Evolutionary conservation across 2,113 vertebrate genomes (phyloP).

Genomic region (Piliocolobus tephrosceles): DNA sequence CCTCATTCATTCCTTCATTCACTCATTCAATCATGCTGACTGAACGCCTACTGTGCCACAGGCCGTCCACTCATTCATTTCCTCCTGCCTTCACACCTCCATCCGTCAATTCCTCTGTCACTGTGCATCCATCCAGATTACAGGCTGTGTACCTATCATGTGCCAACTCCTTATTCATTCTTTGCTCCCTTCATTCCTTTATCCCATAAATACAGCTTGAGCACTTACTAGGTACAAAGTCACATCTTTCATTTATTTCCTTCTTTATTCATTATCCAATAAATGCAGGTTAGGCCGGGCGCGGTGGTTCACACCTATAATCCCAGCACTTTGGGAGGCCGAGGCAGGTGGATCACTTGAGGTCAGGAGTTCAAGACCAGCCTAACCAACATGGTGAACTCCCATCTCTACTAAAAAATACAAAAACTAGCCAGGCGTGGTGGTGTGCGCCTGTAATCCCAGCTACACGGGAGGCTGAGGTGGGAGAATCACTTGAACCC

Average conservation of each 20-base stretch:
- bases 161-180: neutral
- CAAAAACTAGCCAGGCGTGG: too few relatives aligned
- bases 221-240: neutral
- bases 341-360: too few relatives aligned
- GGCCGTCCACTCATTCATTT: neutral
- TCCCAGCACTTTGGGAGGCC: too few relatives aligned
- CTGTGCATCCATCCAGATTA: neutral
- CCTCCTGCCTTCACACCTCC: neutral
- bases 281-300: neutral
- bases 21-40: neutral
- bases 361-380: too few relatives aligned
- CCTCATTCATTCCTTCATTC: neutral
- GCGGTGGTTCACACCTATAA: too few relatives aligned
- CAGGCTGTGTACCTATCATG: rapidly evolving
- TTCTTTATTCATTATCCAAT: neutral
- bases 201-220: neutral
- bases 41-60: too few relatives aligned
- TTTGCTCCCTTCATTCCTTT: neutral
- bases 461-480: too few relatives aligned
- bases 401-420: too few relatives aligned
- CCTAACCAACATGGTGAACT: too few relatives aligned
- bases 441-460: too few relatives aligned
- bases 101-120: neutral
- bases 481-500: too few relatives aligned
- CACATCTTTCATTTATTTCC: neutral